phyloP scores from a whole-genome alignment of 2,113 vertebrate species.

The Heterotis niloticus region DNA sequence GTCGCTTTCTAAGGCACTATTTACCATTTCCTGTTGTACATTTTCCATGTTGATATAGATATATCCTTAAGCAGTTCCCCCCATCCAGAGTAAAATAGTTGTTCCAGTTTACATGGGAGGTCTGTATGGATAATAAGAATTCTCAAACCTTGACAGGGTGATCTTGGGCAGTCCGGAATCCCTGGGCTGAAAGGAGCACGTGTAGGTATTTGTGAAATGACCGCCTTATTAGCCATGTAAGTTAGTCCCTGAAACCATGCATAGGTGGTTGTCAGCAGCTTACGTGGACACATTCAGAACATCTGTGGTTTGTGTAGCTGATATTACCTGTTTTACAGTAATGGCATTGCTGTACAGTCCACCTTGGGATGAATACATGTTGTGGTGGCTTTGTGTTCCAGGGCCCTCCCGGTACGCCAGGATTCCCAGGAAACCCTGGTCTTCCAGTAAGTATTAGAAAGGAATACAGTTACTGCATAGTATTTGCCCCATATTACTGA shows the following conservation, averaged over 20 bases:
- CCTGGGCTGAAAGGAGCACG: constrained; percentile 75
- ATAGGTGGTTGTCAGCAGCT: not conserved
- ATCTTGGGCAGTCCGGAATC: constrained; percentile 68
- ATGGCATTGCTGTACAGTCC: not conserved
- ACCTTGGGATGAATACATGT: not conserved
- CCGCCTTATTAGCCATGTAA: not conserved
- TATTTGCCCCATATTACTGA: not conserved
- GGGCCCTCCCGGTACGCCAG: constrained; percentile 69
- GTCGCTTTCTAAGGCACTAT: not conserved
- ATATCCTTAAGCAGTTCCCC: no score
- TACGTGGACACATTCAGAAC: not conserved
- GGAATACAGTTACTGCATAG: not conserved
- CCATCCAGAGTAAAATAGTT: no score
- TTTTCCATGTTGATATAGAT: not conserved
- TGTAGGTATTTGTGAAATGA: constrained; percentile 51
- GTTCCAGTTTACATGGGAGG: no score
- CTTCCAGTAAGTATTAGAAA: constrained; percentile 63
- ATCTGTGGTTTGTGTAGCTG: not conserved
- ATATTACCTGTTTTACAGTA: not conserved
- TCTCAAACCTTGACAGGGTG: constrained; percentile 55
- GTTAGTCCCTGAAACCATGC: not conserved
- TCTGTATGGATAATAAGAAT: no score
- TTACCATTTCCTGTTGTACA: not conserved
- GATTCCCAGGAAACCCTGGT: constrained; percentile 77
- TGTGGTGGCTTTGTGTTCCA: constrained; percentile 41